Percentiles rank a stretch among this genome's conserved stretches.
Conservation (phyloP, 2,888 invertebrate species). For the Nezara viridula region DNA sequence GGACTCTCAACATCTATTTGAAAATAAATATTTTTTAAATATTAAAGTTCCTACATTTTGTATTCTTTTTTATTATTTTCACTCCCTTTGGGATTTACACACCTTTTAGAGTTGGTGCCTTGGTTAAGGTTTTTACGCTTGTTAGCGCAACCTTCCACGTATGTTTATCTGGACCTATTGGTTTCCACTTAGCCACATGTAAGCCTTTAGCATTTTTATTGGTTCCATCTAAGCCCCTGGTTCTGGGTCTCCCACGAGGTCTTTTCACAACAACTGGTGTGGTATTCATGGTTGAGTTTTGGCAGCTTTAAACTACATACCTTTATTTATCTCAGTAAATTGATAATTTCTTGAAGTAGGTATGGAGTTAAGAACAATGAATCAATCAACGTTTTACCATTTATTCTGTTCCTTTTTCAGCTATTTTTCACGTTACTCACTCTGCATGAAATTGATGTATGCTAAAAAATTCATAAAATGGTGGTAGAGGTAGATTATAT, state of each 20-base stretch:
- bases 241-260: constrained; percentile 5
- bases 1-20: neutral
- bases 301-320: neutral
- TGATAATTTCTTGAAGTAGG: neutral
- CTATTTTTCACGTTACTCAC: neutral
- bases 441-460: neutral
- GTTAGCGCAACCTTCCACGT: neutral
- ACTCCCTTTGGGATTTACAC: neutral
- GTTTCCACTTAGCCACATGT: neutral
- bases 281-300: neutral
- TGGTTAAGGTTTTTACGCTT: neutral
- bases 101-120: neutral
- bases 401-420: neutral
- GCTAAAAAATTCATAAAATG: neutral
- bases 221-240: neutral
- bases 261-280: neutral
- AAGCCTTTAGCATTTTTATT: neutral
- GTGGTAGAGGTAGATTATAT: neutral
- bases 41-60: neutral
- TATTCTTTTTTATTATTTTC: too few species aligned
- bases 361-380: neutral
- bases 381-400: neutral
- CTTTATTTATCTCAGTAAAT: neutral
- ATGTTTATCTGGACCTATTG: neutral
- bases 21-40: neutral